Evolutionary conservation across 2,113 vertebrate genomes (phyloP).

Genomic region (Halcyon malimbica): DNA sequence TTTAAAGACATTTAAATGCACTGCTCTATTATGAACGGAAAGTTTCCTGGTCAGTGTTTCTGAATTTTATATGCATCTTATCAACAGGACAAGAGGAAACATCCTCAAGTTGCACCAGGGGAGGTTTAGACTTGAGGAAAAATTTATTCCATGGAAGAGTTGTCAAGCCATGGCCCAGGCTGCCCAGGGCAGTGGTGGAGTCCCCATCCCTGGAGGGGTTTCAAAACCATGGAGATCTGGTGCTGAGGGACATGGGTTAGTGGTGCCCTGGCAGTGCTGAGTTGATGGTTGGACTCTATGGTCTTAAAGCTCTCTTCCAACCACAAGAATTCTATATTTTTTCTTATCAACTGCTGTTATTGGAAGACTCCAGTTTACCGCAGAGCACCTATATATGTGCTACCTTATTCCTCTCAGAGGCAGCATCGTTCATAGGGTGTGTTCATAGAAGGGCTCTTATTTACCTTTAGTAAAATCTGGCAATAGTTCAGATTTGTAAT

Average conservation of each 20-base stretch:
- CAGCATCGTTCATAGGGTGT: not conserved
- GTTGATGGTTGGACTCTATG: not conserved
- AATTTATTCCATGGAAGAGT: not conserved
- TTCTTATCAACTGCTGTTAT: not conserved
- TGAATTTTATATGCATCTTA: not conserved
- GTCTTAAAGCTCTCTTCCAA: not conserved
- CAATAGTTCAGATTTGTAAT: not conserved
- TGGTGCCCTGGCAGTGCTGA: not conserved
- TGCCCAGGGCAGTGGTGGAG: not conserved
- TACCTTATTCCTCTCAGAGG: not conserved
- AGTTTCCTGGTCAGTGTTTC: not conserved
- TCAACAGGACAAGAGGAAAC: not conserved
- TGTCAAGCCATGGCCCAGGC: not conserved
- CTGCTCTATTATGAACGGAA: not conserved
- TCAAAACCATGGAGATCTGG: not conserved
- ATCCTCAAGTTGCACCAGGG: not conserved
- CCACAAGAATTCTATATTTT: not conserved
- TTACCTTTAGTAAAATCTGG: not conserved
- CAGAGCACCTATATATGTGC: not conserved
- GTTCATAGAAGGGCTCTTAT: not conserved
- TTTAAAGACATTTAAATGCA: not conserved
- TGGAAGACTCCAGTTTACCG: not conserved
- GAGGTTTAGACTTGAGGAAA: not conserved
- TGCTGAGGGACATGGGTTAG: not conserved
- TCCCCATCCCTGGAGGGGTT: not conserved